Evolutionary conservation across 2,113 vertebrate genomes (phyloP).

Genomic region (Ammodytes dubius): DNA sequence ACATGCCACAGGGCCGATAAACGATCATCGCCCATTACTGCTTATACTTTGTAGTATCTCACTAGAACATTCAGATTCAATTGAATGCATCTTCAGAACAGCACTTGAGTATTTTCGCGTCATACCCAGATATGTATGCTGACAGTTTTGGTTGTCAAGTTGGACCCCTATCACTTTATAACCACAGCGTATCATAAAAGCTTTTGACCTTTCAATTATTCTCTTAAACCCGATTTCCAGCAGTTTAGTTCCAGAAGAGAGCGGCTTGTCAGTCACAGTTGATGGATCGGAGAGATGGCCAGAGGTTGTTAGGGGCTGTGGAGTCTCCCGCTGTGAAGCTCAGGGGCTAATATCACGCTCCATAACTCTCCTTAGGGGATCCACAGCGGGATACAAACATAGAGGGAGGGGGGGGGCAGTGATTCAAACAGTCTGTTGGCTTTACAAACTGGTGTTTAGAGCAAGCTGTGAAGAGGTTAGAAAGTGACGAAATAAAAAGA

Average conservation of each 20-base stretch:
- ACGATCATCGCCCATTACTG: too few relatives aligned
- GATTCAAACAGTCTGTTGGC: neutral
- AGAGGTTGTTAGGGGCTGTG: neutral
- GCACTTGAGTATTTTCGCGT: too few relatives aligned
- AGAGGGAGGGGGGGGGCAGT: neutral
- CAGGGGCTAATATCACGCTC: neutral
- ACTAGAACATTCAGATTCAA: too few relatives aligned
- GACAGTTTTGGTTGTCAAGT: too few relatives aligned
- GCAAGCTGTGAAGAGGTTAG: neutral
- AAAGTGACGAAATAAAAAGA: neutral
- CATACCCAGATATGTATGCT: too few relatives aligned
- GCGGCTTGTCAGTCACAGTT: neutral
- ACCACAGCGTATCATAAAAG: too few relatives aligned
- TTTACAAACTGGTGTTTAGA: neutral
- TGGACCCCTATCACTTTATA: too few relatives aligned
- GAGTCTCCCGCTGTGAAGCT: neutral
- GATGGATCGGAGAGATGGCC: neutral
- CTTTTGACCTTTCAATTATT: neutral
- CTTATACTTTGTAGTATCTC: too few relatives aligned
- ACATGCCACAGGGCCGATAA: too few relatives aligned
- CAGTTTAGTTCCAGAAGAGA: neutral
- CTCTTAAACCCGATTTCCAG: neutral
- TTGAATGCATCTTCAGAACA: too few relatives aligned
- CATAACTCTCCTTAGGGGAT: neutral
- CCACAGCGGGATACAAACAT: neutral